Base-by-base conservation (phyloP, 1,140 invertebrate genomes). In the Halictus rubicundus region DNA sequence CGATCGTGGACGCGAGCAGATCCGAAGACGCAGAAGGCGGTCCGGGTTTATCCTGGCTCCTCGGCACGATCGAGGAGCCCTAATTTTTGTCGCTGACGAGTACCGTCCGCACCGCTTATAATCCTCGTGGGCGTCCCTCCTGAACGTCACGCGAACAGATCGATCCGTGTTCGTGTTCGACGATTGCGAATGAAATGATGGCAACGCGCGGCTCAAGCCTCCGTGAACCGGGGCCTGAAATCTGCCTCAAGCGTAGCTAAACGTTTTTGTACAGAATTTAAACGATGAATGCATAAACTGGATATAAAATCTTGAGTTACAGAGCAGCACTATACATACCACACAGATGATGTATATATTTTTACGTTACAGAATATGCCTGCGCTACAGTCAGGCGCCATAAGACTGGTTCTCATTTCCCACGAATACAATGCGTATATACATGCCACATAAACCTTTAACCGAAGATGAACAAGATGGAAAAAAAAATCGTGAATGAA, bases 371-470 rank as follows among this genome's bases (percentile, higher is more conserved):
- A 93, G 92, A 93, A 93, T 92, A 93, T 93, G 91, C 91, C 91
- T 90, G 91, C 84, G 87, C 90, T 84, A 86, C 88, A 88, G 88
- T 88, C 89, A 85, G 90, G 92, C 87, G 89, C 90, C 89, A 93
- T 93, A 93, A 93, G 92, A 93, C 92, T 93, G 92, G 92, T 93
- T 93, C 92, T 93, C 92, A 93, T 93, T 93, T 93, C 92, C 91
- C 92, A 86, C 76, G 64, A 87, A 83, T 71, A 89, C 89, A 93
- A 93, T 92, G 92, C 92, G 91, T 93, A 93, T 92, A 93, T 93
- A 93, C 89, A 92, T 92, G 91, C 89, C 92, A 87, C 88, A 91
- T 92, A 91, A 88, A 88, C 19, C 85, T 89, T 87, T 90, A 90
- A 90, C 88, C 79, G 72, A 87, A 82, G 73, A 57, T 82, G 79